Evolutionary conservation across 2,113 vertebrate genomes (phyloP).

Genomic region (Anhinga rufa): DNA sequence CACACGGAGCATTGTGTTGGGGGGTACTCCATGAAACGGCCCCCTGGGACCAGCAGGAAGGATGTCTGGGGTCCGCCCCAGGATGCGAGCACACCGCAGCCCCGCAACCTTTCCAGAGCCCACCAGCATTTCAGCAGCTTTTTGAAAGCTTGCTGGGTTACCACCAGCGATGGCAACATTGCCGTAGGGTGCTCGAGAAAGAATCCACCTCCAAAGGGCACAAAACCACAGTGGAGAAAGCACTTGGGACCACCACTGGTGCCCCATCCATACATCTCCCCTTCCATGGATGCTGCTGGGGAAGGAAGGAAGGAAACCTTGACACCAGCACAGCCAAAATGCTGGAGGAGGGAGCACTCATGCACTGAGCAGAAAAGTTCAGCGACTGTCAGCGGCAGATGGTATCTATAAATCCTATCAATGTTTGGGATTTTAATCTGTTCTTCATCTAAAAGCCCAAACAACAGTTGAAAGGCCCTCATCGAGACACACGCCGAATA

Average conservation of each 20-base stretch:
- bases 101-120: not conserved
- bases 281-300: not conserved
- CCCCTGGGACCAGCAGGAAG: not conserved
- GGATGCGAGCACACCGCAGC: not conserved
- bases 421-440: not conserved
- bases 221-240: not conserved
- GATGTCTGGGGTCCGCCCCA: too few relatives aligned
- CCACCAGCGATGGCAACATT: not conserved
- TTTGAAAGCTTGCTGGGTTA: not conserved
- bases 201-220: not conserved
- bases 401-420: not conserved
- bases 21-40: not conserved
- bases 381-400: not conserved
- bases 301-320: not conserved
- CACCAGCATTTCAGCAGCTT: not conserved
- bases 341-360: not conserved
- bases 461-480: not conserved
- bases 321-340: not conserved
- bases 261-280: not conserved
- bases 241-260: rapidly evolving
- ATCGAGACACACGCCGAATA: not conserved
- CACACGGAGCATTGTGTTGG: rapidly evolving
- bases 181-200: not conserved
- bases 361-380: not conserved
- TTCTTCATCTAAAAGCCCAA: not conserved